phyloP scores from a whole-genome alignment of 2,113 vertebrate genomes.

The Chelonoidis abingdonii region DNA sequence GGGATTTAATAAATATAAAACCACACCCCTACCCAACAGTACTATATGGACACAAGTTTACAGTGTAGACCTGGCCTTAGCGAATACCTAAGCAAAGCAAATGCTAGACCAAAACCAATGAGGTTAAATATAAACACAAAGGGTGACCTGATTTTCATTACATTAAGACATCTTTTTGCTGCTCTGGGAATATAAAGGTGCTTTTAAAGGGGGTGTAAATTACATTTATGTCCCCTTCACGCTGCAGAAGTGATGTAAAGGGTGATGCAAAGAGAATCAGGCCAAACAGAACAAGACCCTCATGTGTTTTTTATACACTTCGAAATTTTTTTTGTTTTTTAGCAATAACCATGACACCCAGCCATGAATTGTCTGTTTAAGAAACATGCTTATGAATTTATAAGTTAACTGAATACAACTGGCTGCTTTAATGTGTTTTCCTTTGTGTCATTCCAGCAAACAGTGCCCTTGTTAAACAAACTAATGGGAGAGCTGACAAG shows the following conservation, averaged over 20 bases:
- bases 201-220: background rate
- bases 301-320: background rate
- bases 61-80: background rate
- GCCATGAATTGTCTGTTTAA: background rate
- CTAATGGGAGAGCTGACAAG: slow-evolving; percentile 68
- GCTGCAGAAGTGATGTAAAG: background rate
- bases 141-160: background rate
- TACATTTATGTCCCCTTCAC: background rate
- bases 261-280: background rate
- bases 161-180: background rate
- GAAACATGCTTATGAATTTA: slow-evolving; percentile 47
- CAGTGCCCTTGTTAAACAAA: slow-evolving; percentile 75
- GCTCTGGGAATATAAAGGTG: background rate
- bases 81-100: background rate
- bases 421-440: slow-evolving; percentile 62
- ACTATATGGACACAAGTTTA: background rate
- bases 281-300: background rate
- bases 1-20: background rate
- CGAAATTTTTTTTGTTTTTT: background rate
- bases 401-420: slow-evolving; percentile 44
- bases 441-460: slow-evolving; percentile 58
- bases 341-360: background rate
- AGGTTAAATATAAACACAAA: background rate
- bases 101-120: background rate
- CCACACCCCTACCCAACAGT: background rate